Percentiles rank a stretch among this genome's conserved stretches.
phyloP scores from a whole-genome alignment of 1,140 invertebrate genomes.

The Platyscapa corneri region DNA sequence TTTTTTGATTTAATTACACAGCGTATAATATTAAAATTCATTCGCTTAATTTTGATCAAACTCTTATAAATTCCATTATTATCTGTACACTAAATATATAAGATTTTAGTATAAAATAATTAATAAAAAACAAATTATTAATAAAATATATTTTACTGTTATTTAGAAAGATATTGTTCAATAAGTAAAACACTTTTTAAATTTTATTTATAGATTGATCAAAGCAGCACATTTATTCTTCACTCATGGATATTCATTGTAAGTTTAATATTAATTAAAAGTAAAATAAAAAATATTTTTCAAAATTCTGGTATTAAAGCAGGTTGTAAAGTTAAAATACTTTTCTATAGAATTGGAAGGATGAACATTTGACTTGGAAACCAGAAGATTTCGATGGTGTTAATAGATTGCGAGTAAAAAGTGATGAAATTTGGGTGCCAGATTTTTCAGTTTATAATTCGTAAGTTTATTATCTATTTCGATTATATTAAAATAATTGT shows the following conservation, averaged over 20 bases:
- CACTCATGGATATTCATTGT: constrained; percentile 64
- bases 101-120: no score
- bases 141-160: no score
- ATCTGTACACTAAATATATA: no score
- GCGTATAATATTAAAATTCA: no score
- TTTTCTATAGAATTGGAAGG: constrained; percentile 68
- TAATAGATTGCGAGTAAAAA: constrained; percentile 64
- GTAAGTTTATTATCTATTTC: constrained; percentile 60
- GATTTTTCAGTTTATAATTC: constrained; percentile 73
- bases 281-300: neutral
- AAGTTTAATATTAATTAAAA: constrained; percentile 49
- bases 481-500: no score
- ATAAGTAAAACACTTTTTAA: no score
- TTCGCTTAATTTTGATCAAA: no score
- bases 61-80: no score
- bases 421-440: constrained; percentile 72
- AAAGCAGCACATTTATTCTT: constrained; percentile 56
- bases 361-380: constrained; percentile 73
- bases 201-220: constrained; percentile 56
- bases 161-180: no score
- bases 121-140: no score
- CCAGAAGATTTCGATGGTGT: constrained; percentile 70
- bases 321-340: neutral
- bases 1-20: no score
- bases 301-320: neutral